Conservation (phyloP, 53 echinoderm and acorn worm genomes). For the Arbacia lixula region DNA sequence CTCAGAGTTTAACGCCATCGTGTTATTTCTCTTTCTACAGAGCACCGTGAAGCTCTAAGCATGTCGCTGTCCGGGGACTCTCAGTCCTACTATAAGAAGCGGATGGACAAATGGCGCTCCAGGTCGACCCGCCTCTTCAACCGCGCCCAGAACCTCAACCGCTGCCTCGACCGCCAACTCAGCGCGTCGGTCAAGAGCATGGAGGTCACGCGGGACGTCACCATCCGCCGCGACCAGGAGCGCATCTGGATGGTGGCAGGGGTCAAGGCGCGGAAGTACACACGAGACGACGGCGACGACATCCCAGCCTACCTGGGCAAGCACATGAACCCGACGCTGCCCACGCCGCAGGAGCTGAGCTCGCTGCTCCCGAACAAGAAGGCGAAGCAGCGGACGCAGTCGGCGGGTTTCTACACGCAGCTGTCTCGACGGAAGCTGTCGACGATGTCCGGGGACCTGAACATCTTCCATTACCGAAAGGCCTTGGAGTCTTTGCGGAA, state of each 20-base stretch:
- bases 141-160: slow-evolving; percentile 80
- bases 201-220: slow-evolving; percentile 69
- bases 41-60: no score
- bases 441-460: slow-evolving; percentile 66
- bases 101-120: slow-evolving; percentile 73
- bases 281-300: slow-evolving; percentile 54
- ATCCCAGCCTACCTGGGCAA: slow-evolving; percentile 73
- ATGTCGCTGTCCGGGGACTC: slow-evolving; percentile 57
- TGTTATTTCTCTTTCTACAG: no score
- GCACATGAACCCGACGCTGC: slow-evolving; percentile 69
- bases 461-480: slow-evolving; percentile 76
- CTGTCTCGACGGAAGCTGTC: slow-evolving; percentile 79
- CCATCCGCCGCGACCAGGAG: slow-evolving; percentile 84
- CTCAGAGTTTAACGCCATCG: no score
- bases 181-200: slow-evolving; percentile 55
- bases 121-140: slow-evolving; percentile 75
- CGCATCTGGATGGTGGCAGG: slow-evolving; percentile 82
- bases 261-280: slow-evolving; percentile 64
- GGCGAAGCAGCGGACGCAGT: slow-evolving; percentile 41
- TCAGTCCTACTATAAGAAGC: slow-evolving; percentile 69
- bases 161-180: slow-evolving; percentile 74
- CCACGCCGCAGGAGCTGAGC: slow-evolving; percentile 83
- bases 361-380: slow-evolving; percentile 81
- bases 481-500: slow-evolving; percentile 26
- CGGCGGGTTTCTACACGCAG: slow-evolving; percentile 58